Evolutionary conservation across 2,113 vertebrate genomes (phyloP).

Genomic region (Centropus unirufus): DNA sequence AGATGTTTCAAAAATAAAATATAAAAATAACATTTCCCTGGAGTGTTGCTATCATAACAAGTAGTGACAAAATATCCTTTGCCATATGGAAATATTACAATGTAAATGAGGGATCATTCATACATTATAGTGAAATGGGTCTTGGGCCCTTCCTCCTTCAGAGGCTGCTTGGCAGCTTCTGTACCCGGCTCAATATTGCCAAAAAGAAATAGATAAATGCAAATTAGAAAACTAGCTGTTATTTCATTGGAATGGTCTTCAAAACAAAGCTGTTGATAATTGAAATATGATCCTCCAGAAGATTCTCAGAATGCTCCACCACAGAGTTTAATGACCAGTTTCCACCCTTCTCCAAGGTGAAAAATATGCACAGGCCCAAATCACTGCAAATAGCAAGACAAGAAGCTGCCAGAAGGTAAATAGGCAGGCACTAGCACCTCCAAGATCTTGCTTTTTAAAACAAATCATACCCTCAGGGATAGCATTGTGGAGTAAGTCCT

Average conservation of each 20-base stretch:
- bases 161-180: neutral
- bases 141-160: neutral
- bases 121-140: neutral
- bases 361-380: neutral
- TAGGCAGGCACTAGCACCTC: neutral
- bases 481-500: neutral
- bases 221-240: neutral
- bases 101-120: neutral
- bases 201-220: neutral
- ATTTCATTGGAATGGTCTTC: neutral
- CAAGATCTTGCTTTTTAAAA: neutral
- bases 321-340: neutral
- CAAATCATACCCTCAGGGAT: neutral
- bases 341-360: neutral
- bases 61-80: neutral
- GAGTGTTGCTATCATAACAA: neutral
- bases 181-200: neutral
- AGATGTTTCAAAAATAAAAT: slow-evolving; percentile 1
- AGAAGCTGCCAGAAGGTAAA: neutral
- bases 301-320: neutral
- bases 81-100: neutral
- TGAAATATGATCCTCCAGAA: neutral
- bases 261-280: neutral
- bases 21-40: neutral
- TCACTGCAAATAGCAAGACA: neutral